Evolutionary conservation across 2,888 invertebrate species (phyloP), one percentile per base, ranked within the genome.

Genomic region (Caenorhabditis imperialis): DNA sequence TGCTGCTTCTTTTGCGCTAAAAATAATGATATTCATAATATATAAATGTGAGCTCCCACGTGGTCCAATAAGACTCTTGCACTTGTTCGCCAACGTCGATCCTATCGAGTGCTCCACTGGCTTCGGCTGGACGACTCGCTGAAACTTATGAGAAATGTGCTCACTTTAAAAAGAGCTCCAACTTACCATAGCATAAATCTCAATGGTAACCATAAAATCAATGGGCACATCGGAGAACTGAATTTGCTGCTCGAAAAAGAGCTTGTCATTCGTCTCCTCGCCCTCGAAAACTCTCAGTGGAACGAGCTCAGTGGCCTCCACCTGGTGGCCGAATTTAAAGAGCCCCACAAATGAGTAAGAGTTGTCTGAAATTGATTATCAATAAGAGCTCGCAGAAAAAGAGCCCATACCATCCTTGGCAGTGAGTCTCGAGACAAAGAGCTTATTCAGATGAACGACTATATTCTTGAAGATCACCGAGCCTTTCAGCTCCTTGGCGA

Each of bases 181-280:
- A 62, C 18, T 53, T 35, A 81, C 82, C 79, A 84, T 77, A 4
- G 79, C 79, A 60, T 77, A 84, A 22, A 82, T 78, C 62, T 84
- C 83, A 10, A 84, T 51, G 22, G 42, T 27, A 16, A 82, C 71
- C 42, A 55, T 69, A 60, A 81, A 84, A 44, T 82, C 82, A 20
- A 80, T 75, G 0, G 81, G 79, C 25, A 84, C 71, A 62, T 79
- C 73, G 18, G 79, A 69, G 55, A 81, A 81, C 10, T 77, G 74
- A 27, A 81, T 74, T 8, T 71, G 62, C 27, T 79, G 76, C 12
- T 70, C 75, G 37, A 81, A 79, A 37, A 38, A 50, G 10, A 74
- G 30, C 35, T 45, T 44, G 16, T 67, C 69, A 4, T 12, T n/a
- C 0, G 53, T 37, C 12, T 50, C 42, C n/a, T 47, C 48, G 4